Evolutionary conservation across 2,888 invertebrate species (phyloP).

Genomic region (Sesamia inferens): DNA sequence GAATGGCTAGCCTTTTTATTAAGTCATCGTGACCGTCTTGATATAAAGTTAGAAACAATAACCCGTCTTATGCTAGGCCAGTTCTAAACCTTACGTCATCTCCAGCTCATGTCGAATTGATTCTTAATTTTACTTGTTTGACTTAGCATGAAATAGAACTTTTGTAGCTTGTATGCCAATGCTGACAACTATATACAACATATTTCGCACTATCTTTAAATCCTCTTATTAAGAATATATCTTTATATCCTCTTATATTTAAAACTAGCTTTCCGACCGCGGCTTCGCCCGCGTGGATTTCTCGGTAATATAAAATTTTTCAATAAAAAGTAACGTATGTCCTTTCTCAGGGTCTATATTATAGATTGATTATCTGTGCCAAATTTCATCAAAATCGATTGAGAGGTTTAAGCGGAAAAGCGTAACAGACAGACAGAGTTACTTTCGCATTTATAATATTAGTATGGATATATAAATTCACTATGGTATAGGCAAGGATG

Average conservation of each 20-base stretch:
- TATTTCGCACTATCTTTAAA: conserved; percentile 10
- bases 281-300: no score
- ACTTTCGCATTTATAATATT: no score
- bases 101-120: conserved; percentile 77
- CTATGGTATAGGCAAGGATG: neutral
- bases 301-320: no score
- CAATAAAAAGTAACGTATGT: no score
- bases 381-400: no score
- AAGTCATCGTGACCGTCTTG: conserved; percentile 67
- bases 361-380: no score
- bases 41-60: conserved; percentile 68
- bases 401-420: no score
- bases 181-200: conserved; percentile 17
- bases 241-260: no score
- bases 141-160: conserved; percentile 66
- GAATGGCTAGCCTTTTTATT: conserved; percentile 62
- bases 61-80: conserved; percentile 63
- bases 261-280: no score
- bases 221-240: neutral
- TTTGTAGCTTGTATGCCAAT: conserved; percentile 38
- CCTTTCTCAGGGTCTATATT: no score
- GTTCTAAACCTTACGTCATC: conserved; percentile 77
- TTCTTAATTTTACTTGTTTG: conserved; percentile 77
- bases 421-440: no score
- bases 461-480: no score